Conservation (phyloP, 2,113 vertebrate species). For the Apeltes quadracus region DNA sequence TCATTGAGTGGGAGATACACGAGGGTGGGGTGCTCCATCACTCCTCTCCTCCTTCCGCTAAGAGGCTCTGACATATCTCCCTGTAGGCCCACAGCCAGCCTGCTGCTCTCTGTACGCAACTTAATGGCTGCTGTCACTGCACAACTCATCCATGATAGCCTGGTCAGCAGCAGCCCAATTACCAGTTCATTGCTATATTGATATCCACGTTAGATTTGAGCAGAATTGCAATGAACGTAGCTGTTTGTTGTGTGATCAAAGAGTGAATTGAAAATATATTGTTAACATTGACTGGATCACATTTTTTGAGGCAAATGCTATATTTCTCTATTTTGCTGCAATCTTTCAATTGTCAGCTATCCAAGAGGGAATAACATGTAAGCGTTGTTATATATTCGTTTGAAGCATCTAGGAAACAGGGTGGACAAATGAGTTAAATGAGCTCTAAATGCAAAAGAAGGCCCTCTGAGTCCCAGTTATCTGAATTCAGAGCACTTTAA, state of each 20-base stretch:
- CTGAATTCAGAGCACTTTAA: conserved; percentile 50
- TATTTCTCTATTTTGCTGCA: background rate
- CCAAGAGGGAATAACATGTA: background rate
- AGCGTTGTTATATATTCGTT: background rate
- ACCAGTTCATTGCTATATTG: conserved; percentile 55
- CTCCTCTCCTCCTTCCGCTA: conserved; percentile 72
- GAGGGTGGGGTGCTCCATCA: conserved; percentile 71
- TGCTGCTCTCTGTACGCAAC: conserved; percentile 72
- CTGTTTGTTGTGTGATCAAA: conserved; percentile 13
- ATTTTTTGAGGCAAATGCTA: background rate
- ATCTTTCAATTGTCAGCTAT: background rate
- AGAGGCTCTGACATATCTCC: conserved; percentile 77
- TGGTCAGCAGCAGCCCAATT: conserved; percentile 67
- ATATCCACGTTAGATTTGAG: conserved; percentile 39
- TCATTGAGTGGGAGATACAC: conserved; percentile 66
- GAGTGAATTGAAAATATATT: background rate
- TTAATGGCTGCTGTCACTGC: conserved; percentile 76
- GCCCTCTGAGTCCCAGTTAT: conserved; percentile 26
- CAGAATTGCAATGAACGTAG: conserved; percentile 15
- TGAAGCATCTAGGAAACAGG: background rate
- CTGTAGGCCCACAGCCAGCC: conserved; percentile 66
- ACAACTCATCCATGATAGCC: conserved; percentile 70
- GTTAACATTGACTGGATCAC: background rate
- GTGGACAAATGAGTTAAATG: conserved; percentile 1
- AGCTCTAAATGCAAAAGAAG: conserved; percentile 39